Conservation (phyloP, 2,888 invertebrate genomes). For the Cryptocheilus praepositus region DNA sequence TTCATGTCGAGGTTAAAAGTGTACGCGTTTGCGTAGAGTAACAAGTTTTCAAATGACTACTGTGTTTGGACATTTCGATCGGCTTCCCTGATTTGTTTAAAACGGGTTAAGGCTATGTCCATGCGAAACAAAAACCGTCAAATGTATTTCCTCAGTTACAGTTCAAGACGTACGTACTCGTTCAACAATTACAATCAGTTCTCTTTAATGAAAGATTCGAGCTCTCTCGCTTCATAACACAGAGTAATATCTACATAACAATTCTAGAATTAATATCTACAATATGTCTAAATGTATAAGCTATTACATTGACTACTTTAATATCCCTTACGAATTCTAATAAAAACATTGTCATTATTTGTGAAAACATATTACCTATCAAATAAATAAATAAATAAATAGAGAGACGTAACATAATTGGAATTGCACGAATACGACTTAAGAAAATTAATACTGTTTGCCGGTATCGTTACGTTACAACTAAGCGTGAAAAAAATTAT, state of each 20-base stretch:
- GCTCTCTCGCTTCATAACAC: slow-evolving; percentile 33
- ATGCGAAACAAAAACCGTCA: not conserved
- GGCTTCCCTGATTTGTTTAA: too few relatives aligned
- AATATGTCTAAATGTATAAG: slow-evolving; percentile 54
- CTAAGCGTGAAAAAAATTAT: not conserved
- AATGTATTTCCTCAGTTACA: slow-evolving; percentile 4
- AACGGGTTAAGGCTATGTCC: too few relatives aligned
- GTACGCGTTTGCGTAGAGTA: slow-evolving; percentile 1
- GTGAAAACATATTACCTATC: slow-evolving; percentile 5
- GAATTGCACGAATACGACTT: slow-evolving; percentile 28
- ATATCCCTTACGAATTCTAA: slow-evolving; percentile 33
- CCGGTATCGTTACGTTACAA: not conserved
- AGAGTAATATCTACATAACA: slow-evolving; percentile 58
- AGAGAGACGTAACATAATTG: slow-evolving; percentile 28
- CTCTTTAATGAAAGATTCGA: slow-evolving; percentile 33
- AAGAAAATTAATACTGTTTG: slow-evolving; percentile 7
- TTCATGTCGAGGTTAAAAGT: not conserved
- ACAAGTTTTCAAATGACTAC: not conserved
- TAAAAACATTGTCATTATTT: slow-evolving; percentile 10
- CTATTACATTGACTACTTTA: slow-evolving; percentile 59
- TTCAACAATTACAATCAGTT: slow-evolving; percentile 5
- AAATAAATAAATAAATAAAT: slow-evolving; percentile 15
- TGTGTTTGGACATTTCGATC: too few relatives aligned
- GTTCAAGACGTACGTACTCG: too few relatives aligned
- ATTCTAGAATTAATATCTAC: slow-evolving; percentile 57